Percentiles rank a stretch among this genome's conserved stretches.
phyloP scores from a whole-genome alignment of 2,888 invertebrate species.

The Cryptophagus acutangulus region DNA sequence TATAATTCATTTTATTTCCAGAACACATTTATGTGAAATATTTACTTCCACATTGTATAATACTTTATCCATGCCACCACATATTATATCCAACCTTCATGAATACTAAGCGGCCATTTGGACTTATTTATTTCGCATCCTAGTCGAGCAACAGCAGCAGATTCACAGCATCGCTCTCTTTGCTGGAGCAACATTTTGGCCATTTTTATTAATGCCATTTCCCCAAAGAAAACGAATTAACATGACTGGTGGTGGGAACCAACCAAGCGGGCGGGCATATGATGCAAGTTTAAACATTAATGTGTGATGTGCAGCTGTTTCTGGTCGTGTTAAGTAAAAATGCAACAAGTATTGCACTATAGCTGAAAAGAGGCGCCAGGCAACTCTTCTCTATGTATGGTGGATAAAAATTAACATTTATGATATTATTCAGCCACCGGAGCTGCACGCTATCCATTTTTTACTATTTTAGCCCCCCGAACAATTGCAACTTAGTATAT shows the following conservation, averaged over 20 bases:
- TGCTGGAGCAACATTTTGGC: constrained; percentile 3
- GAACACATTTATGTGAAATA: constrained; percentile 31
- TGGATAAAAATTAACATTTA: too few relatives aligned
- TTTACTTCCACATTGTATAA: constrained; percentile 32
- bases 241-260: constrained; percentile 19
- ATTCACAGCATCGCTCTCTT: not conserved
- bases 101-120: constrained; percentile 22
- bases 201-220: constrained; percentile 16
- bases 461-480: too few relatives aligned
- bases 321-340: too few relatives aligned
- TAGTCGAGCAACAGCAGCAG: constrained; percentile 2
- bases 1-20: constrained; percentile 26
- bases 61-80: constrained; percentile 27
- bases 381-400: too few relatives aligned
- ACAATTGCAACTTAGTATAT: too few relatives aligned
- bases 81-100: constrained; percentile 21
- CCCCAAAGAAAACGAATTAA: constrained; percentile 26
- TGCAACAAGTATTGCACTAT: too few relatives aligned
- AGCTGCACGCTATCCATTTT: too few relatives aligned
- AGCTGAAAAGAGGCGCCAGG: too few relatives aligned
- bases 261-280: too few relatives aligned
- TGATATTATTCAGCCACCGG: too few relatives aligned
- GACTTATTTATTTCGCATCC: constrained; percentile 12
- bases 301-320: too few relatives aligned
- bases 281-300: too few relatives aligned